Evolutionary conservation across 2,113 vertebrate genomes (phyloP), one percentile per base, ranked within the genome.

Genomic region (Isichthys henryi): DNA sequence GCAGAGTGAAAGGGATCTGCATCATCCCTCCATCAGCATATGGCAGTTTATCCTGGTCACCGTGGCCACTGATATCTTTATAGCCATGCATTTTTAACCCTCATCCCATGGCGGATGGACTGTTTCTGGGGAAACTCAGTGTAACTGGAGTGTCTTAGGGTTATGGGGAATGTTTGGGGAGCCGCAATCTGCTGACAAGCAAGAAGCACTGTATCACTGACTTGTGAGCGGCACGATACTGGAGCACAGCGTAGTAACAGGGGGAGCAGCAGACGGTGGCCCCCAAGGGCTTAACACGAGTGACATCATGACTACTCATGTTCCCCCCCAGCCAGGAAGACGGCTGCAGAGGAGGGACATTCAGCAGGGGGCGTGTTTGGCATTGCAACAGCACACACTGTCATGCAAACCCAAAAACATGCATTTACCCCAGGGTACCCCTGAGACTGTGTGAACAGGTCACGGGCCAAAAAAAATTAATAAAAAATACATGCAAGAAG

Each of bases 131-230:
- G 43, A n/a, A 86, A 56, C 86, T 86, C 19, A 46, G 43, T 48
- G n/a, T 56, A n/a, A 66, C 53, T 66, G 45, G 39, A 86, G 43
- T 35, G 83, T 82, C 89, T 86, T 23, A 66, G 11, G 83, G 83
- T 50, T 52, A 70, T 17, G 31, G 48, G 31, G 13, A 53, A 39
- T n/a, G 11, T 86, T 45, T 35, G 35, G 89, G 56, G 83, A 74
- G 45, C 27, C 1, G n/a, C 56, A 89, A 89, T 70, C 43, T 89
- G 89, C 89, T 70, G 82, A 89, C 89, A 86, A 74, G 48, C 52
- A 83, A 43, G 23, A 56, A 89, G 17, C 27, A 3, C 31, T n/a
- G 27, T 39, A 56, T 50, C 49, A 43, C 74, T 19, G 89, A 46
- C 27, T 27, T 52, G 83, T 0, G 27, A 31, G 27, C 27, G 3